Percentiles rank a stretch among this genome's conserved stretches.
These are phyloP conservation scores for Cossypha heuglini DNA, from an alignment of 2,797 vertebrate species.

Conservation along the genomic window DNA sequence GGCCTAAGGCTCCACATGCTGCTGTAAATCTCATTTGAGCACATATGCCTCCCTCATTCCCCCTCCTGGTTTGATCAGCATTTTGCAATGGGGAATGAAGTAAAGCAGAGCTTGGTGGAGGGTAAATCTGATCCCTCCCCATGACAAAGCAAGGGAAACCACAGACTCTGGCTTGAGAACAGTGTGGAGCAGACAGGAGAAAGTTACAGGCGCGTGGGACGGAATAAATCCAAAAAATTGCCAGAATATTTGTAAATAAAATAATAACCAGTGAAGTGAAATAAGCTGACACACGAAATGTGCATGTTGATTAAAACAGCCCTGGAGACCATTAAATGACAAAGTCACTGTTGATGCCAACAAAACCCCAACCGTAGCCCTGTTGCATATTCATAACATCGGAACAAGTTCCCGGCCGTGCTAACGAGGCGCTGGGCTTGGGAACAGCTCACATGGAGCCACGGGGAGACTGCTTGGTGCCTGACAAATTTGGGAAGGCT, in stretches of 20 bases:
- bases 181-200: background rate
- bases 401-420: background rate
- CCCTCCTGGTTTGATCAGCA: background rate
- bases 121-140: background rate
- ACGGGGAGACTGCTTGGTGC: slow-evolving; percentile 47
- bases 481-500: slow-evolving; percentile 67
- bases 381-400: slow-evolving; percentile 66
- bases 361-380: slow-evolving; percentile 41
- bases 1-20: background rate
- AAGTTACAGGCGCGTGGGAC: background rate
- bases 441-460: slow-evolving; percentile 56
- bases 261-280: slow-evolving; percentile 47
- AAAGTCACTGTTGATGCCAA: slow-evolving; percentile 60
- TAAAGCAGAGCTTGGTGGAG: background rate
- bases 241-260: slow-evolving; percentile 61
- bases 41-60: background rate
- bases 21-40: background rate
- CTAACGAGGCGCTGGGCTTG: slow-evolving; percentile 35
- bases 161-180: background rate
- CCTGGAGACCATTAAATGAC: slow-evolving; percentile 47
- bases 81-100: background rate
- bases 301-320: slow-evolving; percentile 47
- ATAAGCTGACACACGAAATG: slow-evolving; percentile 15
- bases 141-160: background rate
- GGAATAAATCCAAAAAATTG: background rate